Evolutionary conservation across 1,140 invertebrate genomes (phyloP).

Genomic region (Diorhabda sublineata): DNA sequence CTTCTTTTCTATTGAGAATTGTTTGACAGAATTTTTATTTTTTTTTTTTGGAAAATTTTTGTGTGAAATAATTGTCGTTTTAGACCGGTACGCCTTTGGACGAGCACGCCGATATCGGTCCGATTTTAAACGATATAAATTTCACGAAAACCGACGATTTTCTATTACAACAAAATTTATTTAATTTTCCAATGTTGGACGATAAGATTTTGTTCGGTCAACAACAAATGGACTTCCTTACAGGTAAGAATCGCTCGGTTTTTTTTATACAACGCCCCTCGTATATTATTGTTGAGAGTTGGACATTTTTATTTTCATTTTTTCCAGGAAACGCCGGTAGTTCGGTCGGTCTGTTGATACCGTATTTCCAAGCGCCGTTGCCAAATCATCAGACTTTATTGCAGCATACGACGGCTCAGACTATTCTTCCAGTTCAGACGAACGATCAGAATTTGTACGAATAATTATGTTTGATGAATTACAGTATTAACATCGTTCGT

Average conservation of each 20-base stretch:
- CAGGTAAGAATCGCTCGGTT: conserved; percentile 21
- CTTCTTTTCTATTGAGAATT: too few relatives aligned
- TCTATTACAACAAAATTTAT: conserved; percentile 34
- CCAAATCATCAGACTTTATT: conserved; percentile 32
- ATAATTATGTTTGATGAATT: too few relatives aligned
- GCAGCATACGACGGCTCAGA: conserved; percentile 16
- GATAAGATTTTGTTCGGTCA: conserved; percentile 33
- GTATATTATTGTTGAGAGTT: too few relatives aligned
- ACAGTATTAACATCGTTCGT: too few relatives aligned
- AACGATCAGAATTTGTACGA: conserved; percentile 24
- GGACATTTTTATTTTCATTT: not conserved
- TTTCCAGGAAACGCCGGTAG: conserved; percentile 15
- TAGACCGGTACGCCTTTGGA: not conserved
- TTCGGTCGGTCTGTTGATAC: conserved; percentile 30
- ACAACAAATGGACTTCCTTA: conserved; percentile 33
- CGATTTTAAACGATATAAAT: conserved; percentile 30
- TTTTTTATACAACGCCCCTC: not conserved
- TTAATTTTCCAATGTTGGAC: conserved; percentile 37
- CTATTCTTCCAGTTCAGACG: conserved; percentile 25
- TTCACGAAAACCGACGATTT: conserved; percentile 39
- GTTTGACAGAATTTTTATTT: too few relatives aligned
- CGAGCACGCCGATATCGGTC: conserved; percentile 12
- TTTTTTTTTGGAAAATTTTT: too few relatives aligned
- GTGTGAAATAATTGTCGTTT: too few relatives aligned
- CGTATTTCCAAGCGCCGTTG: conserved; percentile 35